These are phyloP conservation scores for Myotis davidii DNA, from an alignment of 2,113 vertebrate species.

Conservation along the genomic window DNA sequence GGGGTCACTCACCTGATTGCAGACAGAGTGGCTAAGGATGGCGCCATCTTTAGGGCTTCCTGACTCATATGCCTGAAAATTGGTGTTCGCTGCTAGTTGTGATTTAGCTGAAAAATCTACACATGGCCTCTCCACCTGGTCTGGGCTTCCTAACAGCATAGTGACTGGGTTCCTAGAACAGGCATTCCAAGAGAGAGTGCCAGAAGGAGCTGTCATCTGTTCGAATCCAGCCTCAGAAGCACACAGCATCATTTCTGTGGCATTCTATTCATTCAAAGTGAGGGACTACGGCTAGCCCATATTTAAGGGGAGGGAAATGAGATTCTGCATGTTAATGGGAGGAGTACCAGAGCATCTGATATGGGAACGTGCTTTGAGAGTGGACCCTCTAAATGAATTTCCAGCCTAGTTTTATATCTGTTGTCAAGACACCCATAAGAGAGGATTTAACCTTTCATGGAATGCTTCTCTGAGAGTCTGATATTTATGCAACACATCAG, in stretches of 20 bases:
- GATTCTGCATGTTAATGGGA: background rate
- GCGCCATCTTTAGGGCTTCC: background rate
- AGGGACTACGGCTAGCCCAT: background rate
- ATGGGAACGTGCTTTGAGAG: background rate
- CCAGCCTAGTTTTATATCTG: background rate
- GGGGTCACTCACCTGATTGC: background rate
- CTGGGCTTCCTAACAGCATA: background rate
- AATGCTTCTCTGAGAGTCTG: background rate
- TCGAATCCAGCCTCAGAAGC: background rate
- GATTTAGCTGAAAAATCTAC: background rate
- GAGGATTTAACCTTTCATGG: background rate
- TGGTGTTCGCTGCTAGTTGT: background rate
- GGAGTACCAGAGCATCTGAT: background rate
- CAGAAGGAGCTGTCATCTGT: background rate
- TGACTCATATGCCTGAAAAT: background rate
- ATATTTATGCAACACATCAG: background rate
- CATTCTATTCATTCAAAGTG: background rate
- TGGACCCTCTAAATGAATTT: background rate
- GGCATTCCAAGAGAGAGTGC: background rate
- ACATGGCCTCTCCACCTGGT: background rate
- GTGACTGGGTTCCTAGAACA: background rate
- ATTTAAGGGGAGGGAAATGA: background rate
- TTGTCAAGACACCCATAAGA: background rate
- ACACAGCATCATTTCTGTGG: background rate
- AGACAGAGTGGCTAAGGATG: background rate